Evolutionary conservation across 2,888 invertebrate species (phyloP).

Genomic region (Acleris literana): DNA sequence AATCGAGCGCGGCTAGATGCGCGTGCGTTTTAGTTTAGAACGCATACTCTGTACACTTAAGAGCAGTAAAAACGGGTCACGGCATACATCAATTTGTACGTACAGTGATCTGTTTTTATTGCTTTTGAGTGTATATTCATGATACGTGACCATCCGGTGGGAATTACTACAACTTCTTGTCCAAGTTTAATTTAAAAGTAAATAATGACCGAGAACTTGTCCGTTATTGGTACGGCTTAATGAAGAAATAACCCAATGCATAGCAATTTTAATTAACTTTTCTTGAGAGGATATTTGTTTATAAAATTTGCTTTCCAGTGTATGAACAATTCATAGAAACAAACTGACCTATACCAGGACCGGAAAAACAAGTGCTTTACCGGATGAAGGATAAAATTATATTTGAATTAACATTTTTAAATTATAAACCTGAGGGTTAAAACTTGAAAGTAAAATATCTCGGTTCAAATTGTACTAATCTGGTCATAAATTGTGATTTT

Average conservation of each 20-base stretch:
- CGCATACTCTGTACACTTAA: background rate
- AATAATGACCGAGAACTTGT: slow-evolving; percentile 55
- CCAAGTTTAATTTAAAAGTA: slow-evolving; percentile 64
- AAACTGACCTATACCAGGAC: background rate
- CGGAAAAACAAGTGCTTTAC: background rate
- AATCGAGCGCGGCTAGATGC: slow-evolving; percentile 23
- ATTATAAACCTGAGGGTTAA: background rate
- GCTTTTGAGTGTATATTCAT: slow-evolving; percentile 31
- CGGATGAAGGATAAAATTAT: too few species aligned
- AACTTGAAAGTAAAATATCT: background rate
- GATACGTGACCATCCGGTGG: slow-evolving; percentile 51
- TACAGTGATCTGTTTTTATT: too few species aligned
- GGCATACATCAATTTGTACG: too few species aligned
- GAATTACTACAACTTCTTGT: slow-evolving; percentile 52
- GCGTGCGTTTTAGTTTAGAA: slow-evolving; percentile 28
- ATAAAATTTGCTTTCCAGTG: background rate
- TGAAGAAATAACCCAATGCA: slow-evolving; percentile 45
- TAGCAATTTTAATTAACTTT: slow-evolving; percentile 27
- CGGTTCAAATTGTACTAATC: background rate
- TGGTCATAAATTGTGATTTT: background rate
- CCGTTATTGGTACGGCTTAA: slow-evolving; percentile 58
- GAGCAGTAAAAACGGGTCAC: background rate
- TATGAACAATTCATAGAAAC: background rate
- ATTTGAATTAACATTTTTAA: background rate
- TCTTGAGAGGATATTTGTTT: slow-evolving; percentile 21